These are phyloP conservation scores for Microchrysa polita DNA, from an alignment of 2,888 invertebrate genomes.

Conservation along the genomic window DNA sequence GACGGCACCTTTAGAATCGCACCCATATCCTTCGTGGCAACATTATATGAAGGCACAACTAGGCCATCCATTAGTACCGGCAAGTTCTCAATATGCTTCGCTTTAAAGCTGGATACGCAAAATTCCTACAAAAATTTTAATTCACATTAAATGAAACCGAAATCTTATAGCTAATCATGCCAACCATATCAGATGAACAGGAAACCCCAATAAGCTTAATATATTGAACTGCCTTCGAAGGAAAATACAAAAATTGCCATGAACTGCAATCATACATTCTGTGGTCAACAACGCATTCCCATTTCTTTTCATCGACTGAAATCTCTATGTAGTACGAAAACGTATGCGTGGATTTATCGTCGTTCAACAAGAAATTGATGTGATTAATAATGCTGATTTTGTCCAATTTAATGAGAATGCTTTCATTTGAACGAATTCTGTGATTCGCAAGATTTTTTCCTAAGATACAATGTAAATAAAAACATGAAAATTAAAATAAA, in stretches of 20 bases:
- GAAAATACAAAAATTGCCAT: slow-evolving; percentile 95
- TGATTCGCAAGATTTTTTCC: too few relatives aligned
- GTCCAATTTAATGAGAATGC: slow-evolving; percentile 86
- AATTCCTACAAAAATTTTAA: slow-evolving; percentile 70
- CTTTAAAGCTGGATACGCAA: slow-evolving; percentile 93
- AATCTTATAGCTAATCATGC: slow-evolving; percentile 13
- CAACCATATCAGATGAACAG: slow-evolving; percentile 92
- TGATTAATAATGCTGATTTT: slow-evolving; percentile 92
- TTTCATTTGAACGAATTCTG: slow-evolving; percentile 81
- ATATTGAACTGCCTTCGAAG: slow-evolving; percentile 85
- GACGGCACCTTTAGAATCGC: slow-evolving; percentile 97
- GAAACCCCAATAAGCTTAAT: slow-evolving; percentile 88
- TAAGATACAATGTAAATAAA: too few relatives aligned
- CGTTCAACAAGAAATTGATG: slow-evolving; percentile 70
- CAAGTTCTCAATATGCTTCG: slow-evolving; percentile 80
- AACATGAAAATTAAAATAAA: too few relatives aligned
- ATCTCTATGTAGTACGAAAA: slow-evolving; percentile 72
- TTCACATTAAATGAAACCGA: too few relatives aligned
- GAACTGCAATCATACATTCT: slow-evolving; percentile 92
- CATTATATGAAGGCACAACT: slow-evolving; percentile 86
- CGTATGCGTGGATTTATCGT: slow-evolving; percentile 83
- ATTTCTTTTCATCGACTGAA: slow-evolving; percentile 94
- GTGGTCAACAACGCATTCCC: slow-evolving; percentile 94
- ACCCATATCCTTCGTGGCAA: slow-evolving; percentile 88
- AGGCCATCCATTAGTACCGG: slow-evolving; percentile 81